Evolutionary conservation across 2,888 invertebrate genomes (phyloP).

Genomic region (Blastobasis lacticolella): DNA sequence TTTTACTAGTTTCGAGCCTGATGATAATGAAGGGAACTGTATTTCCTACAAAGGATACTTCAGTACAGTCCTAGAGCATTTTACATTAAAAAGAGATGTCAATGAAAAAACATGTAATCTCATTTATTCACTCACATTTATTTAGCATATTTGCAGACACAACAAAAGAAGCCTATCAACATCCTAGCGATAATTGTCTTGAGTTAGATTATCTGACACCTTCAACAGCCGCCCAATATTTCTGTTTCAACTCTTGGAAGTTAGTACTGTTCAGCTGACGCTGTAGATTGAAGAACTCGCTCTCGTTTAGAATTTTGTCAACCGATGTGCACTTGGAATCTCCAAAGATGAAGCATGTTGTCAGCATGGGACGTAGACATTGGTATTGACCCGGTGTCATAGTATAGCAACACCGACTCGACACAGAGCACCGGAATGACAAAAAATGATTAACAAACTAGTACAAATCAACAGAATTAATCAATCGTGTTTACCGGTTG

Average conservation of each 20-base stretch:
- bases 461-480: background rate
- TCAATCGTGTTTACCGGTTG: background rate
- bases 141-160: background rate
- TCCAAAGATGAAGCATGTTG: too few relatives aligned
- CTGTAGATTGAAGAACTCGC: background rate
- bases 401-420: too few relatives aligned
- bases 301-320: background rate
- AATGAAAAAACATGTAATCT: background rate
- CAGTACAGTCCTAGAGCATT: background rate
- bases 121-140: background rate
- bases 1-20: background rate
- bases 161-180: background rate
- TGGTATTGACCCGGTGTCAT: too few relatives aligned
- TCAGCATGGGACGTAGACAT: too few relatives aligned
- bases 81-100: background rate
- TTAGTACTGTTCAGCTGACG: background rate
- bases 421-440: too few relatives aligned
- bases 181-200: background rate
- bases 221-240: background rate
- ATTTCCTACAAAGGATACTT: background rate
- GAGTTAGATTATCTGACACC: background rate
- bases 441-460: too few relatives aligned
- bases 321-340: too few relatives aligned
- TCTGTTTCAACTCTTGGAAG: background rate
- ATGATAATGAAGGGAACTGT: background rate